phyloP scores from a whole-genome alignment of 2,888 invertebrate species.

The Archaeoteleia sp. region DNA sequence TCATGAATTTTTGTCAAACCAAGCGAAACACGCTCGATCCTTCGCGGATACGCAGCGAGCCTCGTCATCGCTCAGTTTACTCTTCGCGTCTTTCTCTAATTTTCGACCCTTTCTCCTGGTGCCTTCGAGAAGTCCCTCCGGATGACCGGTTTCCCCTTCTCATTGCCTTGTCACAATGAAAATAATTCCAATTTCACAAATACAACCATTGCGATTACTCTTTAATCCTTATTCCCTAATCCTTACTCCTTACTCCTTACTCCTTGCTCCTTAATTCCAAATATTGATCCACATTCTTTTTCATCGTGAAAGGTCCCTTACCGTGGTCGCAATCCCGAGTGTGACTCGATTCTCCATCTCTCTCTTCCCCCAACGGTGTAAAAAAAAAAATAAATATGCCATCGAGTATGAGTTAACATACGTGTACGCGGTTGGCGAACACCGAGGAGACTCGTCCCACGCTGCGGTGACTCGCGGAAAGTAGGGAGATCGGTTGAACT shows the following conservation, averaged over 20 bases:
- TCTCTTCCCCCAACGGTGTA: slow-evolving; percentile 13
- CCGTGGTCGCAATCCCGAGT: slow-evolving; percentile 11
- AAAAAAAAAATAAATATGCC: slow-evolving; percentile 21
- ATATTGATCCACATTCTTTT: no score
- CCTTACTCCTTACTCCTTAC: no score
- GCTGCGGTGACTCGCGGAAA: slow-evolving; percentile 28
- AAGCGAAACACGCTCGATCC: neutral
- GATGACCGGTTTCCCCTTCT: slow-evolving; percentile 20
- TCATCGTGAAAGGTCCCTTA: slow-evolving; percentile 6
- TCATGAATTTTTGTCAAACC: slow-evolving; percentile 1
- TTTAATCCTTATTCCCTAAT: no score
- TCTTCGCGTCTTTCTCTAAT: slow-evolving; percentile 5
- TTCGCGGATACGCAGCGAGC: neutral
- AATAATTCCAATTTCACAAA: no score
- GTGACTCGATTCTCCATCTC: slow-evolving; percentile 12
- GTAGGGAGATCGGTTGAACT: slow-evolving; percentile 56
- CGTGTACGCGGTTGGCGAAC: slow-evolving; percentile 24
- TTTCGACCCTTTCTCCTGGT: neutral
- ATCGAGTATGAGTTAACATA: slow-evolving; percentile 38
- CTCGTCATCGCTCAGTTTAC: neutral
- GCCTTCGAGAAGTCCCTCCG: slow-evolving; percentile 2
- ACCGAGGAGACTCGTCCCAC: slow-evolving; percentile 40
- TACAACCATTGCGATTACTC: no score
- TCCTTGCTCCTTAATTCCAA: no score
- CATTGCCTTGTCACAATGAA: no score